A percentile compares a stretch with the other conserved stretches of the same genome.
These are phyloP conservation scores for Euzophera pinguis DNA, from an alignment of 2,888 invertebrate genomes.

Conservation along the genomic window DNA sequence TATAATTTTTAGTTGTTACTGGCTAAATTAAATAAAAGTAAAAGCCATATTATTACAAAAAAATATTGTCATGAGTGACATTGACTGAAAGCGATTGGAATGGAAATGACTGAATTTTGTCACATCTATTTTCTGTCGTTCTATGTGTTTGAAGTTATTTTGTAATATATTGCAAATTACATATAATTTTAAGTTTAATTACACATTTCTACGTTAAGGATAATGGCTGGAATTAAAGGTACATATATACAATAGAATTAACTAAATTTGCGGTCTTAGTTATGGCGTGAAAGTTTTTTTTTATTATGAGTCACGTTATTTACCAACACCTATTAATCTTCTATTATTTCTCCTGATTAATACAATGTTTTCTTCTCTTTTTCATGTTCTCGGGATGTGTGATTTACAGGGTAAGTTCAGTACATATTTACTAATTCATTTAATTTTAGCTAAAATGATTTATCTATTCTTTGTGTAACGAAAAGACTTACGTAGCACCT, in stretches of 20 bases:
- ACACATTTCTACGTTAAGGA: conserved; percentile 18
- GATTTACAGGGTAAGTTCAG: conserved; percentile 49
- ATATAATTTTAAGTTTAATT: conserved; percentile 1
- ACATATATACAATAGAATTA: conserved; percentile 26
- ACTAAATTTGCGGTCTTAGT: too few relatives aligned
- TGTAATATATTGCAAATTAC: background rate
- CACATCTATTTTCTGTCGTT: background rate
- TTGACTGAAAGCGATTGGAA: too few relatives aligned
- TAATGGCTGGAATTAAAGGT: conserved; percentile 78
- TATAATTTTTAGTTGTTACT: too few relatives aligned
- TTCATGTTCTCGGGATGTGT: conserved; percentile 43
- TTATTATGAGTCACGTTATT: conserved; percentile 69
- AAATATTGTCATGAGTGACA: too few relatives aligned
- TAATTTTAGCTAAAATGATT: background rate
- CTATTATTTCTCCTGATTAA: conserved; percentile 21
- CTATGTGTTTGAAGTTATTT: background rate
- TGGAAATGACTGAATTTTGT: too few relatives aligned
- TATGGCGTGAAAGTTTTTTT: conserved; percentile 26
- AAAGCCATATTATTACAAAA: too few relatives aligned
- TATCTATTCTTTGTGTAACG: background rate
- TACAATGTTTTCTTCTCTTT: conserved; percentile 34
- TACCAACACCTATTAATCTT: conserved; percentile 45
- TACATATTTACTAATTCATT: background rate
- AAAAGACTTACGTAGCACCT: background rate
- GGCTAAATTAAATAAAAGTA: too few relatives aligned